Evolutionary conservation across 2,113 vertebrate genomes (phyloP).

Genomic region (Corapipo altera): DNA sequence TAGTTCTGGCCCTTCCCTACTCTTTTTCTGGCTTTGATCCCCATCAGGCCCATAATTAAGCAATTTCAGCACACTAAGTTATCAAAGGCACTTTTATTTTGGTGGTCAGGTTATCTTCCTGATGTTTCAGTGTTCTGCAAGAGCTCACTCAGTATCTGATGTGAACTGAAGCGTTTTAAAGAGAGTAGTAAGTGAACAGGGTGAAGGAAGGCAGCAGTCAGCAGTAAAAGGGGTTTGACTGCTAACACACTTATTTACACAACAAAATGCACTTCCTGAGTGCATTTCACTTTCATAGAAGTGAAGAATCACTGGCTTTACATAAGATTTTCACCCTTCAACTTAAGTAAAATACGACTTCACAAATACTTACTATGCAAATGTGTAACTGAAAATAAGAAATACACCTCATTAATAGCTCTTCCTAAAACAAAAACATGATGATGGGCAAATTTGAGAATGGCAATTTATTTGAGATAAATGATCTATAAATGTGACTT

Average conservation of each 20-base stretch:
- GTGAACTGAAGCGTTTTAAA: background rate
- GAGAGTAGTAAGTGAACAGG: background rate
- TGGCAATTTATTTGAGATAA: background rate
- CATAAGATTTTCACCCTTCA: background rate
- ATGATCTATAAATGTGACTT: background rate
- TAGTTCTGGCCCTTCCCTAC: background rate
- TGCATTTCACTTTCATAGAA: background rate
- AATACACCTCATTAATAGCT: background rate
- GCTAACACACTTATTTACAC: background rate
- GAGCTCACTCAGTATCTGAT: background rate
- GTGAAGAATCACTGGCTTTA: background rate
- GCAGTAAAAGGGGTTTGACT: background rate
- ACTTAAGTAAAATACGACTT: background rate
- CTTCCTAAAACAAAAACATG: background rate
- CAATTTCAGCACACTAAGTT: background rate
- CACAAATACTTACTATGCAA: background rate
- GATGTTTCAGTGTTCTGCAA: background rate
- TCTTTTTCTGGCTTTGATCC: background rate
- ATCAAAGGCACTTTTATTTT: background rate
- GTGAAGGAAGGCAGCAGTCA: background rate
- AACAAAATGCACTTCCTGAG: background rate
- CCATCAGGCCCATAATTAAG: background rate
- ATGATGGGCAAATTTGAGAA: background rate
- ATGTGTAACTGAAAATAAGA: background rate
- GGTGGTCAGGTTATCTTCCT: background rate